These are phyloP conservation scores for Tupiocoris notatus DNA, from an alignment of 2,888 invertebrate species.

Conservation along the genomic window DNA sequence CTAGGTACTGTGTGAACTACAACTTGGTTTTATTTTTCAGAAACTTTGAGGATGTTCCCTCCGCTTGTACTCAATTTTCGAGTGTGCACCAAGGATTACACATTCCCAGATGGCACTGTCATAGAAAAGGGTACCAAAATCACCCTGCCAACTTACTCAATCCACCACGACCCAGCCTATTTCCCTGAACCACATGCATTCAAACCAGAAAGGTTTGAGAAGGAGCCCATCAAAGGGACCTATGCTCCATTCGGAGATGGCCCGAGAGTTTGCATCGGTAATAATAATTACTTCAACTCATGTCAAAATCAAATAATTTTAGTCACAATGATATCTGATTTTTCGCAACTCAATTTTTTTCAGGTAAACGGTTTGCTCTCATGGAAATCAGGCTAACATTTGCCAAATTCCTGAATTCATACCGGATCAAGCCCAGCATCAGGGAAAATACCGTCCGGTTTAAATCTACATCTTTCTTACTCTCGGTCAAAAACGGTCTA, in stretches of 20 bases:
- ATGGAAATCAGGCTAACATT: slow-evolving; percentile 34
- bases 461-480: slow-evolving; percentile 1
- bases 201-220: slow-evolving; percentile 42
- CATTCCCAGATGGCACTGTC: slow-evolving; percentile 40
- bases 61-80: slow-evolving; percentile 35
- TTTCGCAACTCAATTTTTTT: background rate
- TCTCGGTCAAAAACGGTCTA: slow-evolving; percentile 6
- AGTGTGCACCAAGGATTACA: slow-evolving; percentile 43
- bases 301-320: background rate
- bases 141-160: slow-evolving; percentile 38
- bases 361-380: slow-evolving; percentile 40
- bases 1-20: no score
- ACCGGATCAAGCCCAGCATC: slow-evolving; percentile 1
- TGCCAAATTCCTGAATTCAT: slow-evolving; percentile 18
- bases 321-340: background rate
- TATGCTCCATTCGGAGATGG: slow-evolving; percentile 53
- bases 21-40: slow-evolving; percentile 43
- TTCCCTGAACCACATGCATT: slow-evolving; percentile 45
- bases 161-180: slow-evolving; percentile 43
- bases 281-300: background rate
- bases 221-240: slow-evolving; percentile 40
- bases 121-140: slow-evolving; percentile 38
- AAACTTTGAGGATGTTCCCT: slow-evolving; percentile 43
- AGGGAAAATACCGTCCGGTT: background rate
- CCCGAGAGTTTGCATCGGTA: slow-evolving; percentile 46